Evolutionary conservation across 1,140 invertebrate genomes (phyloP).

Genomic region (Zaprionus ornatus): DNA sequence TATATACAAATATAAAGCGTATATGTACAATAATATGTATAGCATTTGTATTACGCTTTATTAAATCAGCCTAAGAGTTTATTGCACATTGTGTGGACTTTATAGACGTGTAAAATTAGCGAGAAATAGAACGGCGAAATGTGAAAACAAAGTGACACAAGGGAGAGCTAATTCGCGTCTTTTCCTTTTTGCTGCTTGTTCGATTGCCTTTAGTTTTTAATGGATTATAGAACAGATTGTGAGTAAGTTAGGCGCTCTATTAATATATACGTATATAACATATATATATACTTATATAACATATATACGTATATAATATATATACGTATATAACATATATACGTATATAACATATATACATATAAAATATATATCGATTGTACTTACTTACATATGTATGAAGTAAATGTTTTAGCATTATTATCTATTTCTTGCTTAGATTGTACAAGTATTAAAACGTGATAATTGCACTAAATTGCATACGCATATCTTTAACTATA

Average conservation of each 20-base stretch:
- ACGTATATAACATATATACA: conserved; percentile 18
- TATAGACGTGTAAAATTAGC: conserved; percentile 30
- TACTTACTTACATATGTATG: conserved; percentile 42
- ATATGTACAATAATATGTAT: conserved; percentile 34
- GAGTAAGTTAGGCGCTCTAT: conserved; percentile 28
- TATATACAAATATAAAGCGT: not conserved
- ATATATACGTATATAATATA: too few species aligned
- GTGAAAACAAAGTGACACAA: conserved; percentile 6
- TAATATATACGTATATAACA: conserved; percentile 26
- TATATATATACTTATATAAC: conserved; percentile 26
- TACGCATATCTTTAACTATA: conserved; percentile 60
- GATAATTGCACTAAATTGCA: conserved; percentile 69
- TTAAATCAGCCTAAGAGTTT: conserved; percentile 62
- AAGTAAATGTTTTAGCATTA: conserved; percentile 45
- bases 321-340: conserved; percentile 25
- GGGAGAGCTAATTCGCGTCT: conserved; percentile 33
- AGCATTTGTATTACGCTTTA: conserved; percentile 63
- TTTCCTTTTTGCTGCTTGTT: conserved; percentile 18
- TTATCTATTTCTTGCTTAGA: conserved; percentile 65
- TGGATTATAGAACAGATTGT: conserved; percentile 39
- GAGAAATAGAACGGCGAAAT: conserved; percentile 1
- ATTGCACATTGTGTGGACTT: conserved; percentile 46
- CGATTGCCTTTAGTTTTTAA: conserved; percentile 33
- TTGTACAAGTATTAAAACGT: conserved; percentile 77
- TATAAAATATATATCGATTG: conserved; percentile 39